These are phyloP conservation scores for Raphicerus campestris DNA, from an alignment of 2,113 vertebrate genomes.

Conservation along the genomic window DNA sequence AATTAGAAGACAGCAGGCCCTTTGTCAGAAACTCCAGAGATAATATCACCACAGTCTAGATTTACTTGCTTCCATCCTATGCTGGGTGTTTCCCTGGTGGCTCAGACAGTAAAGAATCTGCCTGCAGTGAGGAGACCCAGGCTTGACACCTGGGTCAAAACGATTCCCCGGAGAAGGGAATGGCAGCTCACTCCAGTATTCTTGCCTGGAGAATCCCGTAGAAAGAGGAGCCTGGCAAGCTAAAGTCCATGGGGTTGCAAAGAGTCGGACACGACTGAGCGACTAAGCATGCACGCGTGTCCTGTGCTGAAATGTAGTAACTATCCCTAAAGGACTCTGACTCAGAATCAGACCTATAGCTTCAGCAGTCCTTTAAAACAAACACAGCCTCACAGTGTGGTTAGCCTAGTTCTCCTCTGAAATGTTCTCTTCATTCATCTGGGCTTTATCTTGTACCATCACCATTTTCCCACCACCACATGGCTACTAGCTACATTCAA, in stretches of 20 bases:
- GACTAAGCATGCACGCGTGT: accelerated
- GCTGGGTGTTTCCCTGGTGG: background rate
- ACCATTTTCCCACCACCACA: background rate
- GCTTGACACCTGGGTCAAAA: background rate
- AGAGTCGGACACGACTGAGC: background rate
- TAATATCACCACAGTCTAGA: background rate
- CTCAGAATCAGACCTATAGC: background rate
- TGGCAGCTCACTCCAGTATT: background rate
- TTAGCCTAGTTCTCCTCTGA: background rate
- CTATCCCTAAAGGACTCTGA: background rate
- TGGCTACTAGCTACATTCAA: background rate
- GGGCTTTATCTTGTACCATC: background rate
- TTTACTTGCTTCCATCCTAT: background rate
- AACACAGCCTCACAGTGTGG: background rate
- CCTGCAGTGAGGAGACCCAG: background rate
- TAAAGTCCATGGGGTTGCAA: background rate
- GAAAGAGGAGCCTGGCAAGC: background rate
- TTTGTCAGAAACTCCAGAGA: background rate
- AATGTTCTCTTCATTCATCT: background rate
- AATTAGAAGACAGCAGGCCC: background rate
- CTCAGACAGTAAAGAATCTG: background rate
- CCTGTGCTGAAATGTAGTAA: background rate
- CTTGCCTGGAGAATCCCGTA: background rate
- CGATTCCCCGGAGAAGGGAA: background rate
- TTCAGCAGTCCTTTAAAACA: background rate